phyloP scores from a whole-genome alignment of 2,888 invertebrate genomes.

The Aphidoletes aphidimyza region DNA sequence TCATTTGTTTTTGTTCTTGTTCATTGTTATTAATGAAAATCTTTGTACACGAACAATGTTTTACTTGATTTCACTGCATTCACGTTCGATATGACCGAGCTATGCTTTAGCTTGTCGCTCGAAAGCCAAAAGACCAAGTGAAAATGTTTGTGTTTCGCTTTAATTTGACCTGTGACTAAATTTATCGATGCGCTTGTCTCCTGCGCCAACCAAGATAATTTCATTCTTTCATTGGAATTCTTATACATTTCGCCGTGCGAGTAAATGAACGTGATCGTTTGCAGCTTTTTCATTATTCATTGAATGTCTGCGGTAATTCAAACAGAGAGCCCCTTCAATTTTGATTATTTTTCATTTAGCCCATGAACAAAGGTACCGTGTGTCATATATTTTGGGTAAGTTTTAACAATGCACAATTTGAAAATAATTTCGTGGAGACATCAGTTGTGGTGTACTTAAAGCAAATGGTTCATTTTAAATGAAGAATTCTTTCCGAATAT shows the following conservation, averaged over 20 bases:
- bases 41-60: neutral
- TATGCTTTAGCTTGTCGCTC: neutral
- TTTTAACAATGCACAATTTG: too few species aligned
- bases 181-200: slow-evolving; percentile 34
- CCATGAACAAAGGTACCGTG: neutral
- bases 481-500: too few species aligned
- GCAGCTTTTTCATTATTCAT: slow-evolving; percentile 35
- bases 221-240: slow-evolving; percentile 42
- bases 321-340: neutral
- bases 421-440: too few species aligned
- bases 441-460: too few species aligned
- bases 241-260: neutral
- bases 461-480: too few species aligned
- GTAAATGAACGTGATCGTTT: slow-evolving; percentile 3
- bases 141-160: slow-evolving; percentile 39
- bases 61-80: too few species aligned
- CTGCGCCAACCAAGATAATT: neutral
- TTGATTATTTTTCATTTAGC: neutral
- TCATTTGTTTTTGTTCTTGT: slow-evolving; percentile 35
- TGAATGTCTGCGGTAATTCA: neutral
- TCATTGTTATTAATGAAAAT: slow-evolving; percentile 39
- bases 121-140: slow-evolving; percentile 35
- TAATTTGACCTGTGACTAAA: slow-evolving; percentile 27
- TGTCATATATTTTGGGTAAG: too few species aligned
- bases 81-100: too few species aligned